phyloP scores from a whole-genome alignment of 2,113 vertebrate genomes.

The Erythrocercus mccallii region DNA sequence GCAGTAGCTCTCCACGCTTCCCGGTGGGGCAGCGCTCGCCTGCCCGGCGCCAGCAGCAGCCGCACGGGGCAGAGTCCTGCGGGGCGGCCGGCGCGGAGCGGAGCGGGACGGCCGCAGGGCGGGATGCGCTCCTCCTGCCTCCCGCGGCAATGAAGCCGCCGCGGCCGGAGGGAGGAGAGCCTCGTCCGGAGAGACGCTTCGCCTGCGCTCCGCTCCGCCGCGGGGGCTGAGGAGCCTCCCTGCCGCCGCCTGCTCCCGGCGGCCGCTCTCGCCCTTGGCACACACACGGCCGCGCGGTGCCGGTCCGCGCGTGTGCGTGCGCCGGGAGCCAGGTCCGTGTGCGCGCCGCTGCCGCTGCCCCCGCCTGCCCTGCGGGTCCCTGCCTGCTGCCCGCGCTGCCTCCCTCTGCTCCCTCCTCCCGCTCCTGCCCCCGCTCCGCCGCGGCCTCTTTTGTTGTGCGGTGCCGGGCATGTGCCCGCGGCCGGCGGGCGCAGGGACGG shows the following conservation, averaged over 20 bases:
- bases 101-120: background rate
- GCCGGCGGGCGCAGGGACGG: background rate
- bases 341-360: background rate
- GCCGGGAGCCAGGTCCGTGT: background rate
- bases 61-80: background rate
- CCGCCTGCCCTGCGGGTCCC: background rate
- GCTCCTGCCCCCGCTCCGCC: background rate
- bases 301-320: background rate
- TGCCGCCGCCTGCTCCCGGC: background rate
- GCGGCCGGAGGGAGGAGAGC: background rate
- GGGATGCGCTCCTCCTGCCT: background rate
- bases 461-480: background rate
- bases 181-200: background rate
- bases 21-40: background rate
- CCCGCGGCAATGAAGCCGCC: background rate
- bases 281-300: background rate
- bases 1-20: background rate
- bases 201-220: background rate
- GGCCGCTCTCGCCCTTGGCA: background rate
- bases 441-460: slow-evolving; percentile 30
- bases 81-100: background rate
- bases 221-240: background rate
- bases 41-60: background rate
- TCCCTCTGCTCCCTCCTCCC: background rate
- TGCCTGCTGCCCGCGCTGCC: background rate